Base-by-base conservation (phyloP, 1,140 invertebrate genomes). In the Palaemon carinicauda region DNA sequence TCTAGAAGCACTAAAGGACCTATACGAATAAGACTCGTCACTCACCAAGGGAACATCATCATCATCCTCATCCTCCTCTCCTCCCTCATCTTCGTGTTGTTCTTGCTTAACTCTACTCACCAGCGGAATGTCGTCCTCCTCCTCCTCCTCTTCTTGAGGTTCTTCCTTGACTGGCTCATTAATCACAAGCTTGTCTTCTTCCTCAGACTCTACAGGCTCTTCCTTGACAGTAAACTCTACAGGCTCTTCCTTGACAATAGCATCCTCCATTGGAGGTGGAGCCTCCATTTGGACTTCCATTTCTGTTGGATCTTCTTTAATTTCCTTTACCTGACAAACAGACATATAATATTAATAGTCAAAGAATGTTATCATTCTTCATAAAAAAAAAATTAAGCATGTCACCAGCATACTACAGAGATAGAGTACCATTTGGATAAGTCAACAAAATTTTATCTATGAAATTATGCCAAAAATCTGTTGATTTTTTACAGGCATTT, bases 121-220 rank as follows among this genome's bases (percentile, higher is more conserved):
- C 83, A 87, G 75, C 24, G 84, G 88, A 19, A 82, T 41, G 41
- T 41, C 41, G 12, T 41, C 52, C 12, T 86, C 88, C 31, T 89
- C 83, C 56, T 89, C 88, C 12, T 88, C 87, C 14, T 89, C 88
- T 29, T 89, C 84, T 7, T 50, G 24, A 15, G 87, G 81, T 51
- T 89, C 88, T 50, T 89, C 88, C 31, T 89, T 87, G 12, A 88
- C 51, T 9, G 75, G 74, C 27, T 87, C 89, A 86, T 81, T 88
- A 41, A 89, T 89, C 51, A 89, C 89, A 21, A 89, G 79, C 53
- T 88, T 85, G 69, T 82, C 74, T 51, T 89, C 89, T 41, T 89
- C 87, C 85, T 89, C 88, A 15, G 80, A 82, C 71, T 89, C 89
- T 1, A 87, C 53, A 0, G 84, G 74, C 31, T 89, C 88, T 12